Conservation (phyloP, 2,888 invertebrate species). For the Eupeodes latifasciatus region DNA sequence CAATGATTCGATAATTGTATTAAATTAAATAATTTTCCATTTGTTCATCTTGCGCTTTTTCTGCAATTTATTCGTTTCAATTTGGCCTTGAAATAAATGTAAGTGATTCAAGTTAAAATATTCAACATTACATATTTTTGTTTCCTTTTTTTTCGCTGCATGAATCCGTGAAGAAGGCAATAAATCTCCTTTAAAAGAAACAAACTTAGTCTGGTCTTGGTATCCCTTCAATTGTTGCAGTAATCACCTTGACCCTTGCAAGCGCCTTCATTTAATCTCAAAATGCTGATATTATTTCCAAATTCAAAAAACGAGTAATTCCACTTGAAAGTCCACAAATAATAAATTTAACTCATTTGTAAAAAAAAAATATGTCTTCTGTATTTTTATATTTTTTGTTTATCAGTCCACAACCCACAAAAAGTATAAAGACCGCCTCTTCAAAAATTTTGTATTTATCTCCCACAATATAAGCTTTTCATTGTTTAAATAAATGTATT, state of each 20-base stretch:
- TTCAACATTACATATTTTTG: background rate
- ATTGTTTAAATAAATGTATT: slow-evolving; percentile 42
- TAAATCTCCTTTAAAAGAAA: slow-evolving; percentile 32
- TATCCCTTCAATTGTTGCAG: slow-evolving; percentile 35
- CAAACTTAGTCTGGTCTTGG: background rate
- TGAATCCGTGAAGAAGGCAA: background rate
- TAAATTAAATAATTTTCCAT: no score
- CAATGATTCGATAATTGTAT: no score
- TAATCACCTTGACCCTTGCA: slow-evolving; percentile 55
- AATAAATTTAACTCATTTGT: slow-evolving; percentile 18
- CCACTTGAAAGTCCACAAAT: slow-evolving; percentile 10
- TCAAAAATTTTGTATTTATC: slow-evolving; percentile 24
- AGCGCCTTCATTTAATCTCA: slow-evolving; percentile 9
- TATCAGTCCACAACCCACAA: slow-evolving; percentile 57
- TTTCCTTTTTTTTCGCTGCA: no score
- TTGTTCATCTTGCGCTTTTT: no score
- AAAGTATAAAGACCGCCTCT: slow-evolving; percentile 16
- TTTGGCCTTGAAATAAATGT: background rate
- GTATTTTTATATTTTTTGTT: background rate
- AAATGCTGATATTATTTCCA: slow-evolving; percentile 25
- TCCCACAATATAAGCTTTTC: slow-evolving; percentile 48
- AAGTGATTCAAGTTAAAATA: background rate
- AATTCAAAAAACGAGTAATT: slow-evolving; percentile 26
- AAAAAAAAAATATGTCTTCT: slow-evolving; percentile 23
- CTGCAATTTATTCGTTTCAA: no score